Evolutionary conservation across 2,797 vertebrate species (phyloP).

Genomic region (Cichlasoma orientale): DNA sequence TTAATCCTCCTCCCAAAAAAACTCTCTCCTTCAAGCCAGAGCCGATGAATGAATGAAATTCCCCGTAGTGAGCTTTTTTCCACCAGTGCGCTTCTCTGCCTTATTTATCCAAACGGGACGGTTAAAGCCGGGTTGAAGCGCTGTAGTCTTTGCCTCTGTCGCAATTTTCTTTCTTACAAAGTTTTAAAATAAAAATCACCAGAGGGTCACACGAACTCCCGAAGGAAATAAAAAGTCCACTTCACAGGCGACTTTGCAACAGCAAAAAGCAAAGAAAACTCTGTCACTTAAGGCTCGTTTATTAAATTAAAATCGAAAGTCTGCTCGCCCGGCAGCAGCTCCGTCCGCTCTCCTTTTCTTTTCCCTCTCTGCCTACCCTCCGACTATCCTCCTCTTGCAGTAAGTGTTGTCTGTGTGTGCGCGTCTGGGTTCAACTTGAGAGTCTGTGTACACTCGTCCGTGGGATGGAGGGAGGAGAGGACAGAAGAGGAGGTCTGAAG

Average conservation of each 20-base stretch:
- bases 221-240: slow-evolving; percentile 51
- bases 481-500: slow-evolving; percentile 58
- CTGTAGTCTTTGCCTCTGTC: slow-evolving; percentile 18
- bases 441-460: slow-evolving; percentile 58
- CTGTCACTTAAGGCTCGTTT: slow-evolving; percentile 23
- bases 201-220: slow-evolving; percentile 33
- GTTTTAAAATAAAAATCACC: slow-evolving; percentile 38
- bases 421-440: slow-evolving; percentile 68
- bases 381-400: slow-evolving; percentile 42
- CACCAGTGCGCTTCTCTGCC: slow-evolving; percentile 42
- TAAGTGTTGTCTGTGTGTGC: slow-evolving; percentile 30
- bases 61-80: slow-evolving; percentile 11
- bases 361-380: slow-evolving; percentile 26
- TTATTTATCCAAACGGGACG: slow-evolving; percentile 61
- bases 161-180: slow-evolving; percentile 49
- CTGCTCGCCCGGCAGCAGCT: slow-evolving; percentile 37
- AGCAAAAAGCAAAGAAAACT: slow-evolving; percentile 23
- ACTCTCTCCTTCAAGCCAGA: slow-evolving; percentile 33
- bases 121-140: background rate
- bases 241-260: slow-evolving; percentile 8
- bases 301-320: slow-evolving; percentile 50
- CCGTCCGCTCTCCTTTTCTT: slow-evolving; percentile 33
- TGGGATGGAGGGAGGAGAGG: slow-evolving; percentile 63
- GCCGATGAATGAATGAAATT: slow-evolving; percentile 13
- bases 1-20: slow-evolving; percentile 38